These are phyloP conservation scores for Erpetoichthys calabaricus DNA, from an alignment of 2,797 vertebrate genomes.

Conservation along the genomic window DNA sequence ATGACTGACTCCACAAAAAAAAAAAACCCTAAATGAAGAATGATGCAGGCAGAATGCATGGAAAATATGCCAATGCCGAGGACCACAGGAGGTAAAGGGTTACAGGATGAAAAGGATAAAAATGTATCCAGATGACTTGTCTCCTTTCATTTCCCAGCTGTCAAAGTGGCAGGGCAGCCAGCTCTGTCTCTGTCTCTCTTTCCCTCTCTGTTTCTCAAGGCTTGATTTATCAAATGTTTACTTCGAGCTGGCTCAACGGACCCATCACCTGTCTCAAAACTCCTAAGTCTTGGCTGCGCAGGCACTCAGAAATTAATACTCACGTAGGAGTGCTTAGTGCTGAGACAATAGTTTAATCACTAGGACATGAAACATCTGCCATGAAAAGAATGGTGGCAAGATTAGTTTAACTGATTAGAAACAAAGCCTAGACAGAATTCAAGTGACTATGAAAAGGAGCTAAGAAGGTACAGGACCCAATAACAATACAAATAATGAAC, in stretches of 20 bases:
- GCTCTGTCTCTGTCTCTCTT: too few relatives aligned
- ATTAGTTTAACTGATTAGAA: constrained; percentile 31
- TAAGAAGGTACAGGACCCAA: too few relatives aligned
- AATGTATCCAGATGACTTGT: constrained; percentile 10
- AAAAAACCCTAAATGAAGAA: too few relatives aligned
- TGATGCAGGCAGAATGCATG: too few relatives aligned
- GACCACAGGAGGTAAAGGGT: constrained; percentile 11
- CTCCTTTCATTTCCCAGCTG: constrained; percentile 7
- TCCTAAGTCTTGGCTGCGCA: constrained; percentile 4
- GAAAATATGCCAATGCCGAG: too few relatives aligned
- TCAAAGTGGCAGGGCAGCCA: constrained; percentile 2
- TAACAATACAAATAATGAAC: too few relatives aligned
- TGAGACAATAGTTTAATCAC: constrained; percentile 23
- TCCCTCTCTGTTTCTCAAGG: background rate
- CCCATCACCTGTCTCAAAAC: background rate
- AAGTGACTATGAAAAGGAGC: too few relatives aligned
- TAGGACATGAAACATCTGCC: constrained; percentile 18
- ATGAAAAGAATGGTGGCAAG: constrained; percentile 17
- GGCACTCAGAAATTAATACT: constrained; percentile 5
- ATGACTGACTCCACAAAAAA: too few relatives aligned
- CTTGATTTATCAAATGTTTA: constrained; percentile 10
- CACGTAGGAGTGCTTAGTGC: constrained; percentile 6
- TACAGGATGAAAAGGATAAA: constrained; percentile 16
- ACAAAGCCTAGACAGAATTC: background rate
- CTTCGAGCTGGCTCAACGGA: constrained; percentile 3